Percentiles rank a stretch among this genome's conserved stretches.
Conservation (phyloP, 2,113 vertebrate species). For the Coregonus clupeaformis region DNA sequence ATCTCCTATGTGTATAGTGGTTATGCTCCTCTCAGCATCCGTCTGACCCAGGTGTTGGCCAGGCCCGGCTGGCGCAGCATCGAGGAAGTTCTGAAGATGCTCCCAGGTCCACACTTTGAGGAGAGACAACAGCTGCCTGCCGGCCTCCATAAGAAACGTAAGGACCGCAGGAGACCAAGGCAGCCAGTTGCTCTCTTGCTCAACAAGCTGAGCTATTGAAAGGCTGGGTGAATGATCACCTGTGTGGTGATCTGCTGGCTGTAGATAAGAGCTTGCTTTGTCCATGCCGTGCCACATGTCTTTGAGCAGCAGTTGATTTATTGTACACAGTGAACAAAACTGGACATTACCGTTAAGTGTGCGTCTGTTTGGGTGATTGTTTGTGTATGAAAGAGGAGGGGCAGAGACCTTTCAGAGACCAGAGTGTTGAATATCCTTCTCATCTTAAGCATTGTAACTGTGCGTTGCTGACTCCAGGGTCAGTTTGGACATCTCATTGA, state of each 20-base stretch:
- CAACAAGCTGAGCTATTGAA: neutral
- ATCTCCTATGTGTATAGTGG: slow-evolving; percentile 98
- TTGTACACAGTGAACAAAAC: slow-evolving; percentile 37
- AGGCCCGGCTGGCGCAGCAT: slow-evolving; percentile 97
- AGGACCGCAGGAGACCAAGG: slow-evolving; percentile 22
- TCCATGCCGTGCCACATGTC: slow-evolving; percentile 20
- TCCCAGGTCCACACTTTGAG: slow-evolving; percentile 96
- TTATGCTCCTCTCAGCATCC: slow-evolving; percentile 91
- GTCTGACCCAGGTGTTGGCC: slow-evolving; percentile 89
- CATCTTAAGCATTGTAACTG: too few relatives aligned
- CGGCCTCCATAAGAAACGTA: slow-evolving; percentile 81
- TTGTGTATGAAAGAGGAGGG: too few relatives aligned
- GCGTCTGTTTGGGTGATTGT: neutral
- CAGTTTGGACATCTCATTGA: too few relatives aligned
- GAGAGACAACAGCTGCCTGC: slow-evolving; percentile 92
- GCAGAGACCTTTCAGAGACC: too few relatives aligned
- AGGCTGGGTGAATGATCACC: slow-evolving; percentile 11
- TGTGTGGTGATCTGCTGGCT: slow-evolving; percentile 29
- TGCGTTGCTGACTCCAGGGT: too few relatives aligned
- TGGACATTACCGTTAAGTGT: slow-evolving; percentile 5
- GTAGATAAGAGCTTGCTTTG: slow-evolving; percentile 66
- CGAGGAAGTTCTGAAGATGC: slow-evolving; percentile 94
- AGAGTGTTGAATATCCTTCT: too few relatives aligned
- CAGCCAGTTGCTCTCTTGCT: neutral
- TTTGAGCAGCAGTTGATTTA: slow-evolving; percentile 51